phyloP scores from a whole-genome alignment of 2,888 invertebrate genomes.

The Molanna angustata region DNA sequence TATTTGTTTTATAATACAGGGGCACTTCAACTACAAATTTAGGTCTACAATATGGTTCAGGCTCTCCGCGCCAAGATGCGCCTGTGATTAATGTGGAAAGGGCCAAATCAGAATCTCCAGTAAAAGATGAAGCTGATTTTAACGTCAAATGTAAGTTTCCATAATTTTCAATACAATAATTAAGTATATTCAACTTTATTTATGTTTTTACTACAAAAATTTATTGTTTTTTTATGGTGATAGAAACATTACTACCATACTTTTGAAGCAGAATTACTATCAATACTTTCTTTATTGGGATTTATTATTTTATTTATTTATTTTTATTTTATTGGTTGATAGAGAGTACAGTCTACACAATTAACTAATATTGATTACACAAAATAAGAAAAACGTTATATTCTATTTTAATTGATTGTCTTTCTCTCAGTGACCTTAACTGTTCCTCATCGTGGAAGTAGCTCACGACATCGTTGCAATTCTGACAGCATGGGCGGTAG shows the following conservation, averaged over 20 bases:
- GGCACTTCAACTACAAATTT: conserved; percentile 50
- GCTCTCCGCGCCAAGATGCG: conserved; percentile 35
- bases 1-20: conserved; percentile 40
- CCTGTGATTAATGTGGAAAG: conserved; percentile 19
- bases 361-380: background rate
- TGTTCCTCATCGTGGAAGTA: conserved; percentile 10
- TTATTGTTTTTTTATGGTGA: no score
- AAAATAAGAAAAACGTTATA: no score
- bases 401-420: background rate
- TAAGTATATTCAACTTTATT: no score
- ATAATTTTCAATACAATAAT: background rate
- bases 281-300: no score
- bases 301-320: no score
- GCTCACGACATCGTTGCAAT: conserved; percentile 49
- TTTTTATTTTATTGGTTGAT: no score
- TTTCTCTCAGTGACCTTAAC: conserved; percentile 35
- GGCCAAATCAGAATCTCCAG: conserved; percentile 43
- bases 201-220: no score
- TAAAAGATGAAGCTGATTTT: conserved; percentile 40
- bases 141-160: conserved; percentile 36
- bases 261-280: no score
- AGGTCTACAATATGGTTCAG: conserved; percentile 28
- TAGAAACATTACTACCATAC: no score
- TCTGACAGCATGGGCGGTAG: conserved; percentile 44
- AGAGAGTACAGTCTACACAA: no score